Evolutionary conservation across 2,888 invertebrate genomes (phyloP).

Genomic region (Harpagoxenus sublaevis): DNA sequence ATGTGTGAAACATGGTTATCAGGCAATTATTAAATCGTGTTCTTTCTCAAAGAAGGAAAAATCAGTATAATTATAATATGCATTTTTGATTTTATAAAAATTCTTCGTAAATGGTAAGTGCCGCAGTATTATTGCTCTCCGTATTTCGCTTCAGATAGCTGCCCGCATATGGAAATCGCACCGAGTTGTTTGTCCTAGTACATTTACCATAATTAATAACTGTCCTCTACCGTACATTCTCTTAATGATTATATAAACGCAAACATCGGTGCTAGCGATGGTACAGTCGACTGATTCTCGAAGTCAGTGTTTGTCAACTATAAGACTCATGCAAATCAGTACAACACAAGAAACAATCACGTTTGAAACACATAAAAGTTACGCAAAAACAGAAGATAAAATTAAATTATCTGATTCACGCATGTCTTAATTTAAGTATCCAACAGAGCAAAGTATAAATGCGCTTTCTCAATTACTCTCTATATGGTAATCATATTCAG

Average conservation of each 20-base stretch:
- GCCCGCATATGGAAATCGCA: slow-evolving; percentile 12
- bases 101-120: not conserved
- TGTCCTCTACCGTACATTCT: slow-evolving; percentile 3
- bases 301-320: slow-evolving; percentile 23
- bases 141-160: not conserved
- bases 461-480: not conserved
- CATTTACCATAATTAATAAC: slow-evolving; percentile 24
- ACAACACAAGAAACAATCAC: not conserved
- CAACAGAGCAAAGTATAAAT: not conserved
- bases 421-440: not conserved
- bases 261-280: not conserved
- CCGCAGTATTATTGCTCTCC: not conserved
- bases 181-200: not conserved
- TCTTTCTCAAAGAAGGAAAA: not conserved
- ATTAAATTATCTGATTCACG: slow-evolving; percentile 9
- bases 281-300: not conserved
- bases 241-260: slow-evolving; percentile 39
- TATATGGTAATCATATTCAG: not conserved
- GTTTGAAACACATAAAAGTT: not conserved
- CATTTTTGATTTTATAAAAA: not conserved
- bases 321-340: slow-evolving; percentile 17
- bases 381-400: not conserved
- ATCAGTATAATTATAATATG: no score
- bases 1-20: not conserved
- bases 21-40: no score